These are phyloP conservation scores for Puffinus mauretanicus DNA, from an alignment of 2,113 vertebrate genomes.

Conservation along the genomic window DNA sequence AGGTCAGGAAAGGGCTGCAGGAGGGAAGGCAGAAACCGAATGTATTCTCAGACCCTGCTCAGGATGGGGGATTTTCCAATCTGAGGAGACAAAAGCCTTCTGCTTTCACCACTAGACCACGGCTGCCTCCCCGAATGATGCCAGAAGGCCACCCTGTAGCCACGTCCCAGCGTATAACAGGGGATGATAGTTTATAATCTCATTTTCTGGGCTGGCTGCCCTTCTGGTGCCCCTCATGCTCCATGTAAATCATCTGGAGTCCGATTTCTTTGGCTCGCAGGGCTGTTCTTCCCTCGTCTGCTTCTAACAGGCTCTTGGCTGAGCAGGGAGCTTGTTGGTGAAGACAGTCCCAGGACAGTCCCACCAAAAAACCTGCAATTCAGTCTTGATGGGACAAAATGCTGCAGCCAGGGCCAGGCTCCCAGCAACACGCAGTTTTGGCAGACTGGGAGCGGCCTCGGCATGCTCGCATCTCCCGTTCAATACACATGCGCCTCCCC, in stretches of 20 bases:
- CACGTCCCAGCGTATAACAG: constrained; percentile 6
- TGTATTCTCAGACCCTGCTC: neutral
- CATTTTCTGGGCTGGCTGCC: constrained; percentile 53
- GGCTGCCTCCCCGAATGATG: neutral
- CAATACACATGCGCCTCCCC: accelerated
- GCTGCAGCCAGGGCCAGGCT: neutral
- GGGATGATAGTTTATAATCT: constrained; percentile 58
- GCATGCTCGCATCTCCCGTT: neutral
- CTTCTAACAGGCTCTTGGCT: neutral
- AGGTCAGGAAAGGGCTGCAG: neutral
- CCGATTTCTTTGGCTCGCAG: neutral
- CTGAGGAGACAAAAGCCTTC: constrained; percentile 14
- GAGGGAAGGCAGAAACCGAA: neutral
- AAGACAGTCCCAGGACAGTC: neutral
- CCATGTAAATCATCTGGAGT: constrained; percentile 42
- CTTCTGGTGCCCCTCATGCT: constrained; percentile 50
- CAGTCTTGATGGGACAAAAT: neutral
- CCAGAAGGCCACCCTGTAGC: constrained; percentile 45
- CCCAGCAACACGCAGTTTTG: accelerated
- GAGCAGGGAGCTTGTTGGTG: neutral
- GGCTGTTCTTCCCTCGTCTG: neutral
- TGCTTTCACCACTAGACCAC: neutral
- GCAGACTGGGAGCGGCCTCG: neutral
- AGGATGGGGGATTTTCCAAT: neutral
- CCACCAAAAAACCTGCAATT: neutral